phyloP scores from a whole-genome alignment of 2,113 vertebrate species.

The Psophia crepitans region DNA sequence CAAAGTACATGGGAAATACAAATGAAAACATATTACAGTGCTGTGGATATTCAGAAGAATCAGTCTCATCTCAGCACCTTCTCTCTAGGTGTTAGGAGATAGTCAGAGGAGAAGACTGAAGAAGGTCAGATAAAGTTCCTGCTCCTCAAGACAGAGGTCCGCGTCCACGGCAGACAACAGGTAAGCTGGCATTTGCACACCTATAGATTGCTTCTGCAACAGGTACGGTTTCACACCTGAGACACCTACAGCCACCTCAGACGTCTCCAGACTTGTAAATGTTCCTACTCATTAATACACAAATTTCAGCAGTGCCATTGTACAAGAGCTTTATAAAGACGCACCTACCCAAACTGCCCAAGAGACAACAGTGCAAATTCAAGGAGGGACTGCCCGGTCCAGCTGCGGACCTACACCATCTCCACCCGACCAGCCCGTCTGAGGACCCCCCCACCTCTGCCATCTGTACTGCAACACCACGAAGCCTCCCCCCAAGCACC shows the following conservation, averaged over 20 bases:
- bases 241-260: background rate
- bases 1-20: background rate
- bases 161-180: background rate
- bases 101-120: background rate
- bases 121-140: background rate
- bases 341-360: background rate
- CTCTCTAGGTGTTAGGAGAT: background rate
- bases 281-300: background rate
- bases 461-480: background rate
- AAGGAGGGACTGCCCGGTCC: background rate
- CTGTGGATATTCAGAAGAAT: background rate
- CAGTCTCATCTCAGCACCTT: background rate
- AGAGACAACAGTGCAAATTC: background rate
- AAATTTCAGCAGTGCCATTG: background rate
- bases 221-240: background rate
- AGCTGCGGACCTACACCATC: background rate
- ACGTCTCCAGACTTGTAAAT: background rate
- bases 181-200: background rate
- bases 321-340: background rate
- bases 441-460: background rate
- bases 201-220: background rate
- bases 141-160: background rate
- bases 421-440: background rate
- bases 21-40: background rate
- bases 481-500: background rate